Base-by-base conservation (phyloP, 1,140 invertebrate genomes). In the Aethina tumida region DNA sequence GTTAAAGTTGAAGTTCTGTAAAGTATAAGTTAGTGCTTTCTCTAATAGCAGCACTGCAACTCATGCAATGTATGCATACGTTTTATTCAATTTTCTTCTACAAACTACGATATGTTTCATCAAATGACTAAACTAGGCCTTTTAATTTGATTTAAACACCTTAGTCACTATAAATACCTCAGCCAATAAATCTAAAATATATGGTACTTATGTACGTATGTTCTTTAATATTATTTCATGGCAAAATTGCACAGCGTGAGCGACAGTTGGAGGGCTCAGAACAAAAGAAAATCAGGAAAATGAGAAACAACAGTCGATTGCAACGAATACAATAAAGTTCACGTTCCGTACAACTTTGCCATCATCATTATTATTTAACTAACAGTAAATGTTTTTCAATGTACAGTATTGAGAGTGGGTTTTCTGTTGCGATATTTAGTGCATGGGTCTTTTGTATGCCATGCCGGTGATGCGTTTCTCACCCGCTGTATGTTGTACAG, bases 401-500 rank as follows among this genome's bases (percentile, higher is more conserved):
- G 33, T 40, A 38, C 38, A 40, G 26, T 22, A 18, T 43, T 37
- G 35, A 29, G 35, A 29, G 15, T 17, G 34, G 14, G 22, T 24
- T 17, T 28, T n/a, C n/a, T 4, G 16, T 41, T n/a, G 8, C 25
- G 36, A n/a, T n/a, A n/a, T 26, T 56, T 73, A 74, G 43, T 74
- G 70, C 50, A 72, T 65, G 35, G 65, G 55, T 40, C 62, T 52
- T 26, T 65, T 65, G 58, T 65, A 74, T 12, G 49, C 35, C 18
- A 62, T 60, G 20, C 69, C 74, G 3, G 81, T 83, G 43, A 84
- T 74, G 34, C 81, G 68, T 52, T 84, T 86, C 49, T 86, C 82
- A 3, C 81, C 81, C 27, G 81, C 77, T 3, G 83, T 85, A 46
- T 84, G 80, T 51, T 85, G 77, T 3, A 84, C 71, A 10, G 75